Evolutionary conservation across 2,113 vertebrate genomes (phyloP), one percentile per base, ranked within the genome.

Genomic region (Micronycteris hirsuta): DNA sequence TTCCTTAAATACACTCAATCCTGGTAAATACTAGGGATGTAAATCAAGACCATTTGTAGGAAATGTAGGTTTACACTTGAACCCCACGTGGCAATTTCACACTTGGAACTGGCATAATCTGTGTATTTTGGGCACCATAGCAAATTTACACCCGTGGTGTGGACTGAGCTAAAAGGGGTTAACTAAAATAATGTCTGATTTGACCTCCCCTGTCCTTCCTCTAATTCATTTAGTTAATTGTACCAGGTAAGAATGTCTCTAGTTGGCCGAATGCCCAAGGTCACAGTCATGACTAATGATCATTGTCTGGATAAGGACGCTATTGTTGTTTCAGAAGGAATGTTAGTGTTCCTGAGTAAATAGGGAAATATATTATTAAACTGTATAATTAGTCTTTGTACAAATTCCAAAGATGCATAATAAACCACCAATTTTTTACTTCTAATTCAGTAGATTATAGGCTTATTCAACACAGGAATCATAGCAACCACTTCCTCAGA

Each of bases 281-380:
- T 77, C 82, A 73, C 41, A 33, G 8, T 71, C 12, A 41, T 49
- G 71, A 94, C 91, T 87, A 63, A 92, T 43, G 38, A 92, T 71
- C 76, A 56, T 85, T 93, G 33, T 94, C 56, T 90, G 7, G 33
- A 45, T 86, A 77, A 85, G n/a, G 38, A 49, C 2, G 49, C 65
- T 38, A 61, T 70, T 95, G 28, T 83, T 78, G 70, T 94, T 96
- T 91, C 49, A 41, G 84, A 73, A 96, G 33, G 38, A 94, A 92
- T 56, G 43, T 28, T 54, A 61, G 10, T 68, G 19, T 82, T 84
- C 77, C 70, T 41, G 54, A 91, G 52, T 41, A 93, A 90, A 93
- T 31, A 95, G 20, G 20, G 47, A 95, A 84, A 36, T 6, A n/a
- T 56, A 49, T 83, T 49, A 88, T 85, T 88, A 91, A 54, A 43